Conservation (phyloP, 2,113 vertebrate species). For the Hoplias malabaricus region DNA sequence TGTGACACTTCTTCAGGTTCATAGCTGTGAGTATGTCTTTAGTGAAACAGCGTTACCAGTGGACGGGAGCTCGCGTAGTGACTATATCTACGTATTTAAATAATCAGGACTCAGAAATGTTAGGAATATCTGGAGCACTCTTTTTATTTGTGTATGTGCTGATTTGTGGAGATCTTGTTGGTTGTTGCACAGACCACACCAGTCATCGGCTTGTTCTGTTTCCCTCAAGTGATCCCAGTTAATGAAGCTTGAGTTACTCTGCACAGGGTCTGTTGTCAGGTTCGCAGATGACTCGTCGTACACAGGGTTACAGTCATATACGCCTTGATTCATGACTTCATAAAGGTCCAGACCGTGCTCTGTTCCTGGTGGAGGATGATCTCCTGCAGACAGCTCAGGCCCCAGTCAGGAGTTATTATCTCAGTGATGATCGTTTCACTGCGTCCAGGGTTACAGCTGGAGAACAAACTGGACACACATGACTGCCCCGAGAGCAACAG, state of each 20-base stretch:
- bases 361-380: constrained; percentile 3
- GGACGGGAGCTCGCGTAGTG: too few relatives aligned
- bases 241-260: background rate
- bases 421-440: constrained; percentile 9
- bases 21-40: too few relatives aligned
- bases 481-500: constrained; percentile 9
- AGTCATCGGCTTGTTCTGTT: background rate
- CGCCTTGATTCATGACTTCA: constrained; percentile 1
- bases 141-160: too few relatives aligned
- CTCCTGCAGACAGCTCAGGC: background rate
- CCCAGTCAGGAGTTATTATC: constrained; percentile 11
- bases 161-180: too few relatives aligned
- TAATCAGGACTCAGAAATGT: too few relatives aligned
- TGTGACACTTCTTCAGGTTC: too few relatives aligned
- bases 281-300: background rate
- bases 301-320: background rate
- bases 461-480: constrained; percentile 9
- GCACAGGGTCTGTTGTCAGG: background rate
- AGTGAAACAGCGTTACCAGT: too few relatives aligned
- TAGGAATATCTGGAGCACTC: too few relatives aligned
- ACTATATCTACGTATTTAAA: too few relatives aligned
- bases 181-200: background rate
- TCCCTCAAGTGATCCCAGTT: background rate
- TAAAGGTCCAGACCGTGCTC: background rate
- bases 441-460: background rate